Conservation (phyloP, 2,888 invertebrate species). For the Deilephila elpenor region DNA sequence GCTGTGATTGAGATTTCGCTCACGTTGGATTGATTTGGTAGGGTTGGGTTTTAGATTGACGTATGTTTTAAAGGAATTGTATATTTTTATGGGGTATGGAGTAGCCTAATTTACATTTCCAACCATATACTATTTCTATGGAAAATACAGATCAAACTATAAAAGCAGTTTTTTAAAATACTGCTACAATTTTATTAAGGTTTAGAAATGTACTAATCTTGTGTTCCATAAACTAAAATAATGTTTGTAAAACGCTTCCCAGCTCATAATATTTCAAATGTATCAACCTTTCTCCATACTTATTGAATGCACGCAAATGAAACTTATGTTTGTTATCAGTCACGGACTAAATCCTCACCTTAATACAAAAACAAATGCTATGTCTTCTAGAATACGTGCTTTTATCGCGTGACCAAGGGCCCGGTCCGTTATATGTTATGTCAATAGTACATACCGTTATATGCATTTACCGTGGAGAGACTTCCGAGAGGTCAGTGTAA, state of each 20-base stretch:
- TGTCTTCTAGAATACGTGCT: slow-evolving; percentile 14
- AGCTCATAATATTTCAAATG: neutral
- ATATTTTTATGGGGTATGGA: too few relatives aligned
- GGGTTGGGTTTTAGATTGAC: neutral
- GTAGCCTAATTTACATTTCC: too few relatives aligned
- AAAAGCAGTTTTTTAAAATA: too few relatives aligned
- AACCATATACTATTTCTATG: too few relatives aligned
- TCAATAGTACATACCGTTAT: slow-evolving; percentile 30
- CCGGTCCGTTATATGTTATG: slow-evolving; percentile 26
- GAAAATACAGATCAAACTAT: too few relatives aligned
- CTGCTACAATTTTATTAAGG: too few relatives aligned
- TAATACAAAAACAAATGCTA: slow-evolving; percentile 16
- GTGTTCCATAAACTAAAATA: too few relatives aligned
- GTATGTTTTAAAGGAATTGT: neutral
- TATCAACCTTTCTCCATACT: neutral
- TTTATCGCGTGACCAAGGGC: slow-evolving; percentile 15
- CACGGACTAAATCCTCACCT: neutral
- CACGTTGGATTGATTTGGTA: too few relatives aligned
- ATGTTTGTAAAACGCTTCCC: neutral
- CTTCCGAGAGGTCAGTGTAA: slow-evolving; percentile 22
- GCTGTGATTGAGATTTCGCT: too few relatives aligned
- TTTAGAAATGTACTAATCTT: too few relatives aligned
- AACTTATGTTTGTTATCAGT: slow-evolving; percentile 10
- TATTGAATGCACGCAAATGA: slow-evolving; percentile 6
- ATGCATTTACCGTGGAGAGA: slow-evolving; percentile 16